Base-by-base conservation (phyloP, 2,113 vertebrate species). In the Recurvirostra avosetta region DNA sequence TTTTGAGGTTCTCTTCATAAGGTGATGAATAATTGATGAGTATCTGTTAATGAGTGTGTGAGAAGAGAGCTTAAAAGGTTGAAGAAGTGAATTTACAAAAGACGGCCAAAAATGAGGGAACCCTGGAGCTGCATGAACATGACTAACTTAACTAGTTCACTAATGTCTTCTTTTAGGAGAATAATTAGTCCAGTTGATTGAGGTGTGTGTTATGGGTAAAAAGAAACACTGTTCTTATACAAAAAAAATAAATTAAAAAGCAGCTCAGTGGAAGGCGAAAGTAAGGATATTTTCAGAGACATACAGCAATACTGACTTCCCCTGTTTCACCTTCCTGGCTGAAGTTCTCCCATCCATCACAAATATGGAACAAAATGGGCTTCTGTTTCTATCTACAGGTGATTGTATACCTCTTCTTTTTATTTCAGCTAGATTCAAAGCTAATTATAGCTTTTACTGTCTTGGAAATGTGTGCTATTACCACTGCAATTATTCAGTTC, bases 391-490 rank as follows among this genome's bases (percentile, higher is more conserved):
- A 75, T 65, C 74, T 93, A 45, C 53, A 86, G 78, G 58, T 93
- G 85, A 86, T 92, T 62, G 87, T 88, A 38, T 83, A 94, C 52
- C 62, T 91, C 43, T 58, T 94, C 32, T 65, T 93, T 91, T 53
- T n/a, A 79, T 75, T 95, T 86, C 53, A 76, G n/a, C 17, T 88
- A 41, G 15, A 94, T 83, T 88, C 67, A 66, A 76, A 91, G 71
- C 66, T 92, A 93, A 95, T 95, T 93, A 88, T 53, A 90, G 70
- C 85, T 92, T 96, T 96, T 94, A 90, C 36, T 95, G 58, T 91
- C 53, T 74, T 88, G 53, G 32, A 96, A 96, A 73, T 32, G 11
- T 50, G 47, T 92, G 67, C 50, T 90, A 88, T 95, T 76, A 92
- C 62, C 40, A 88, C 50, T 71, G 45, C 47, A 94, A 90, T 96